Evolutionary conservation across 2,113 vertebrate species (phyloP).

Genomic region (Cairina moschata): DNA sequence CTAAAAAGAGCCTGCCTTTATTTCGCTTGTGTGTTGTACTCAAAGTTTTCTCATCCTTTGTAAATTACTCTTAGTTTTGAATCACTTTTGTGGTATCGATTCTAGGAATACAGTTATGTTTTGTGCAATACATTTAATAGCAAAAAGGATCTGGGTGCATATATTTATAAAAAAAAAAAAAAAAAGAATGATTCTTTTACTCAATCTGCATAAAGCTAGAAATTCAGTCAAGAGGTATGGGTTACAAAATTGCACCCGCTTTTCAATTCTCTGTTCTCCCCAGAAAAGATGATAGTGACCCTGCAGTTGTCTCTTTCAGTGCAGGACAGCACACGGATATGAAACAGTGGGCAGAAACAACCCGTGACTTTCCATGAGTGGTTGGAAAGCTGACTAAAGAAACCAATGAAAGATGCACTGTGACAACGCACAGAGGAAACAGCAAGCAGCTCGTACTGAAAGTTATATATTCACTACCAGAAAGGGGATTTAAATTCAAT

Average conservation of each 20-base stretch:
- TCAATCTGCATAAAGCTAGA: neutral
- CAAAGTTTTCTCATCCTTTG: slow-evolving; percentile 42
- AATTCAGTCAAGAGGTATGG: neutral
- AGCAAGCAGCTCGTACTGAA: neutral
- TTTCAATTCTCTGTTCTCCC: neutral
- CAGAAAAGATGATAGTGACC: neutral
- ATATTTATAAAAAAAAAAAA: neutral
- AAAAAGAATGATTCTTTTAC: neutral
- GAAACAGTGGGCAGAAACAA: neutral
- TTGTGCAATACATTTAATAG: neutral
- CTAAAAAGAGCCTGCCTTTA: neutral
- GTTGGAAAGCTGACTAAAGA: neutral
- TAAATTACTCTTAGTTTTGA: slow-evolving; percentile 3
- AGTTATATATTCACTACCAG: neutral
- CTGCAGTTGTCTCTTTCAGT: neutral
- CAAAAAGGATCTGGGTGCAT: neutral
- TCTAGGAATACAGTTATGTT: neutral
- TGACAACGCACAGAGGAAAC: neutral
- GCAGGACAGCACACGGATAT: neutral
- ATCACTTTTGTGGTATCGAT: slow-evolving; percentile 38
- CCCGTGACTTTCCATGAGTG: neutral
- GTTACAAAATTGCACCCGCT: neutral
- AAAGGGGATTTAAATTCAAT: neutral
- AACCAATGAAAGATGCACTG: neutral
- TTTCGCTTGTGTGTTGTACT: neutral